Conservation (phyloP, 2,113 vertebrate species). For the Natator depressus region DNA sequence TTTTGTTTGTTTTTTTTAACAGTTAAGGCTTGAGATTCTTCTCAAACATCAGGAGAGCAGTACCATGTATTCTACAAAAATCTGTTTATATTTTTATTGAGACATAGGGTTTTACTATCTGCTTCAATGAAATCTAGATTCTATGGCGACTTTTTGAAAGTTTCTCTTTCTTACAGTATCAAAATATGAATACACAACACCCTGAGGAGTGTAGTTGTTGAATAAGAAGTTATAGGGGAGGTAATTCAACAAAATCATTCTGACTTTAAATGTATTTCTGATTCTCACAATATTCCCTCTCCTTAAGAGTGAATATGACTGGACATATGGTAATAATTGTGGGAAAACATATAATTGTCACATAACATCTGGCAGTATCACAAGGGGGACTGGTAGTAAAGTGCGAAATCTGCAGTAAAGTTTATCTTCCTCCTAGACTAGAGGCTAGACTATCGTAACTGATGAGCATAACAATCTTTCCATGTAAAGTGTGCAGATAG, state of each 20-base stretch:
- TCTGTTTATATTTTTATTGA: not conserved
- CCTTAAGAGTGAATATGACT: not conserved
- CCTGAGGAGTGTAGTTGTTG: not conserved
- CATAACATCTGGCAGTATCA: not conserved
- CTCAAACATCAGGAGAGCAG: not conserved
- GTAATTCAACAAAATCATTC: not conserved
- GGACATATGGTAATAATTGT: not conserved
- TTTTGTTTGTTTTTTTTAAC: not conserved
- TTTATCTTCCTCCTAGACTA: not conserved
- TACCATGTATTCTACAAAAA: not conserved
- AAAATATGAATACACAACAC: not conserved
- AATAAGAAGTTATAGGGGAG: not conserved
- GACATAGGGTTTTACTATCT: not conserved
- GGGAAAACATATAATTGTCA: not conserved
- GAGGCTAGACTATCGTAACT: not conserved
- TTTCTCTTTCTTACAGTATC: not conserved
- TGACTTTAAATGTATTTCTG: not conserved
- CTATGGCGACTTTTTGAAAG: not conserved
- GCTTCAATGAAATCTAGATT: not conserved
- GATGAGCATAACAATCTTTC: not conserved
- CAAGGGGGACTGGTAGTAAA: not conserved
- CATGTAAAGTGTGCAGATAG: not conserved
- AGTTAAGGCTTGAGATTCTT: not conserved
- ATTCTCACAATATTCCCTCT: not conserved
- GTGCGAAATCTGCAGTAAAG: not conserved